Evolutionary conservation across 2,797 vertebrate genomes (phyloP).

Genomic region (Emydoidea blandingii): DNA sequence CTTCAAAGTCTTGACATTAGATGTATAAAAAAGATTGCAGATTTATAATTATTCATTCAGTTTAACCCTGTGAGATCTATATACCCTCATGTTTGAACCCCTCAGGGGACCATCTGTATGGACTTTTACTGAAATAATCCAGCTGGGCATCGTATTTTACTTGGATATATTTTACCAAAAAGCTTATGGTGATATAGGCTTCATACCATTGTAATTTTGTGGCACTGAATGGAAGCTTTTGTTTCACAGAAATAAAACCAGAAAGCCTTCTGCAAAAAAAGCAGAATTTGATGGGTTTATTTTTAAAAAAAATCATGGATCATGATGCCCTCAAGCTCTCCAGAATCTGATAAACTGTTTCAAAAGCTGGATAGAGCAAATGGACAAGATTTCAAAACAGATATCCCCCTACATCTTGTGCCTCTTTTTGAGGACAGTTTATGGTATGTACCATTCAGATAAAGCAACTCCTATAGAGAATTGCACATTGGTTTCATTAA

Average conservation of each 20-base stretch:
- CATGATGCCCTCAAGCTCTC: neutral
- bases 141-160: fast-evolving
- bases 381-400: neutral
- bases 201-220: neutral
- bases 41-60: neutral
- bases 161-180: neutral
- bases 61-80: neutral
- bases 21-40: neutral
- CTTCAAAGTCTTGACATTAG: neutral
- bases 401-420: neutral
- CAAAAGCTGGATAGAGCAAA: neutral
- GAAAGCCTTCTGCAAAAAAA: neutral
- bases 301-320: fast-evolving
- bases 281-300: neutral
- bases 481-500: neutral
- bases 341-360: neutral
- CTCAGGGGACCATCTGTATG: neutral
- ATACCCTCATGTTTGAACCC: neutral
- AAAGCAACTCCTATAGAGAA: neutral
- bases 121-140: neutral
- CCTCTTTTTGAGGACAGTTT: neutral
- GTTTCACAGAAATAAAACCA: neutral
- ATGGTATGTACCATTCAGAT: neutral
- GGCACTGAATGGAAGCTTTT: neutral
- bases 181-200: too few species aligned